These are phyloP conservation scores for Aegotheles bennettii DNA, from an alignment of 2,113 vertebrate species.

Conservation along the genomic window DNA sequence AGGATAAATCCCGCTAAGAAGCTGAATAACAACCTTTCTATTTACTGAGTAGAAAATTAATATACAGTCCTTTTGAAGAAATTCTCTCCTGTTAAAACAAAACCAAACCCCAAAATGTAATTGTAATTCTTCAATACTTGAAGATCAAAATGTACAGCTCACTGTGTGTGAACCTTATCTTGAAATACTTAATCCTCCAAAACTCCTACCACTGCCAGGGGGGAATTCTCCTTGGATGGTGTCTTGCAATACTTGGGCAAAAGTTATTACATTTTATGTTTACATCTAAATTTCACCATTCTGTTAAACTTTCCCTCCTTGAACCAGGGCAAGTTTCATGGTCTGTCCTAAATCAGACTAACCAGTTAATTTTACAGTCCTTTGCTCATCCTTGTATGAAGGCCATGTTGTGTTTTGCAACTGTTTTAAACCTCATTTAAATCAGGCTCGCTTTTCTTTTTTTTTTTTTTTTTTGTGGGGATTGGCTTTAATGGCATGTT, in stretches of 20 bases:
- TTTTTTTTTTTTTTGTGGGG: neutral
- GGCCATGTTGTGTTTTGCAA: neutral
- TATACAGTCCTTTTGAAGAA: neutral
- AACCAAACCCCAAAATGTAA: no score
- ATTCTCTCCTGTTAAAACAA: neutral
- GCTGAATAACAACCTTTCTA: neutral
- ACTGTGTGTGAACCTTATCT: fast-evolving
- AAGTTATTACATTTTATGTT: neutral
- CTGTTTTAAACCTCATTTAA: neutral
- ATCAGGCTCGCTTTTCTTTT: neutral
- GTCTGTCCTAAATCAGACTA: neutral
- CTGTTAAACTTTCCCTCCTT: neutral
- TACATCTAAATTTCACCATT: neutral
- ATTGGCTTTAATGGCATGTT: neutral
- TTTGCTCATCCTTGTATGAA: neutral
- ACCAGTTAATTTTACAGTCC: neutral
- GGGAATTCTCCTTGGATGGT: neutral
- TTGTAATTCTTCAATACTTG: neutral
- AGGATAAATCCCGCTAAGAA: slow-evolving; percentile 9
- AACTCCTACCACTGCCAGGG: neutral
- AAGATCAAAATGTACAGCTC: neutral
- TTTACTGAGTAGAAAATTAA: neutral
- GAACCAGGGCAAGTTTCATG: neutral
- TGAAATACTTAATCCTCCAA: neutral
- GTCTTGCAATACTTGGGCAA: neutral